These are phyloP conservation scores for Manis javanica DNA, from an alignment of 2,797 vertebrate species.

Conservation along the genomic window DNA sequence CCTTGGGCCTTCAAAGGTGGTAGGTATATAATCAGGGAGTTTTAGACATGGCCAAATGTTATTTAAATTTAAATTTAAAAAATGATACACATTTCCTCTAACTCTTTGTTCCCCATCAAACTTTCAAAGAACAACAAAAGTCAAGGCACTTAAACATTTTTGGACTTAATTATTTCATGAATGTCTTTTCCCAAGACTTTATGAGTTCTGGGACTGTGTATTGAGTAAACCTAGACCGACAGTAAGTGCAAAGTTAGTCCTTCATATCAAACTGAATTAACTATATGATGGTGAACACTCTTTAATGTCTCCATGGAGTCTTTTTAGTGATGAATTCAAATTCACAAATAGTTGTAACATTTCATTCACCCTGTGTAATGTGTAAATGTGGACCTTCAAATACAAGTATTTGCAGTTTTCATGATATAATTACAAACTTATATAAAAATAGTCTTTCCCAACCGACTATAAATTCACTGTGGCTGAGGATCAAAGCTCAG, in stretches of 20 bases:
- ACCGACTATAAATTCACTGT: constrained; percentile 18
- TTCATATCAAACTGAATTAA: not conserved
- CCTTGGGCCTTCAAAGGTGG: not conserved
- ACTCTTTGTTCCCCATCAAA: not conserved
- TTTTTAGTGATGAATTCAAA: constrained; percentile 22
- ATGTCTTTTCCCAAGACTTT: not conserved
- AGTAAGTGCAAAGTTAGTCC: not conserved
- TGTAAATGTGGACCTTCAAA: not conserved
- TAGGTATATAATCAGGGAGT: not conserved
- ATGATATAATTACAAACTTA: constrained; percentile 22
- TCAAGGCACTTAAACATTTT: not conserved
- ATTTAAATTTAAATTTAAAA: not conserved
- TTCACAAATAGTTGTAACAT: not conserved
- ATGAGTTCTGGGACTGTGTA: not conserved
- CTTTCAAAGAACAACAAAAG: not conserved
- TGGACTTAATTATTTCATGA: not conserved
- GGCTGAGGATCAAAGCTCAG: constrained; percentile 49
- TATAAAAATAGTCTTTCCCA: constrained; percentile 40
- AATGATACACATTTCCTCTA: not conserved
- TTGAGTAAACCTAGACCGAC: not conserved
- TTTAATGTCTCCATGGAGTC: constrained; percentile 16
- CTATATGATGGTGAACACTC: not conserved
- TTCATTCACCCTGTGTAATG: constrained; percentile 13
- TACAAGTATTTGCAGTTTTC: constrained; percentile 47
- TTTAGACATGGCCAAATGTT: not conserved